Evolutionary conservation across 2,113 vertebrate genomes (phyloP).

Genomic region (Lepus europaeus): DNA sequence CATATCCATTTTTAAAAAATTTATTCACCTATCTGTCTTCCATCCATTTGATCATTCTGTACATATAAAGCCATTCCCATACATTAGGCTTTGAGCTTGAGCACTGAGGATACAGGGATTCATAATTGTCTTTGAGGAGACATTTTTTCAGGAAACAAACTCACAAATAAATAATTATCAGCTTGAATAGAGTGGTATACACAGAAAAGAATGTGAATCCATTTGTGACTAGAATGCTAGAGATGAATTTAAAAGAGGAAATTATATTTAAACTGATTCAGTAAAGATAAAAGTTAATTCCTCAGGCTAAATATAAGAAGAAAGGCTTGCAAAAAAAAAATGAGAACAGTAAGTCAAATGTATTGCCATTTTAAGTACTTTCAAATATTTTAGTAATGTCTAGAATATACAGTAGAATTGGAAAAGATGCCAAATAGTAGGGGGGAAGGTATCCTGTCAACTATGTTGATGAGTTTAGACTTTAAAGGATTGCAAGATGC

Average conservation of each 20-base stretch:
- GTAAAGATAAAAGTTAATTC: not conserved
- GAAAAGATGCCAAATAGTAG: not conserved
- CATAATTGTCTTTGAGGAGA: not conserved
- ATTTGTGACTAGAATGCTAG: not conserved
- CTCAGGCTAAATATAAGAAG: not conserved
- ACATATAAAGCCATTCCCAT: not conserved
- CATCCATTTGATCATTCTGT: conserved; percentile 7
- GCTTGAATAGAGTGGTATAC: not conserved
- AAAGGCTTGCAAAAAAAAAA: not conserved
- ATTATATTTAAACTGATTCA: not conserved
- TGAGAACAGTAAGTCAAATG: not conserved
- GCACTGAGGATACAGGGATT: not conserved
- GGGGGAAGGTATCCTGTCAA: not conserved
- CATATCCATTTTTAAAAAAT: conserved; percentile 35
- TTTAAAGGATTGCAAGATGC: not conserved
- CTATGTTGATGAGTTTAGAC: not conserved
- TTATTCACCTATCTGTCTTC: not conserved
- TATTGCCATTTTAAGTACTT: not conserved
- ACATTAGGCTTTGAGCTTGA: not conserved
- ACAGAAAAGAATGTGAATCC: not conserved
- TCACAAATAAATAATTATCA: conserved; percentile 2
- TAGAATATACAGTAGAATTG: not conserved
- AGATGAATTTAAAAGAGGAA: not conserved
- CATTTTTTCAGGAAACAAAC: not conserved
- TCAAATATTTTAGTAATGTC: not conserved